Conservation (phyloP, 2,888 invertebrate genomes). For the Caenorhabditis japonica region DNA sequence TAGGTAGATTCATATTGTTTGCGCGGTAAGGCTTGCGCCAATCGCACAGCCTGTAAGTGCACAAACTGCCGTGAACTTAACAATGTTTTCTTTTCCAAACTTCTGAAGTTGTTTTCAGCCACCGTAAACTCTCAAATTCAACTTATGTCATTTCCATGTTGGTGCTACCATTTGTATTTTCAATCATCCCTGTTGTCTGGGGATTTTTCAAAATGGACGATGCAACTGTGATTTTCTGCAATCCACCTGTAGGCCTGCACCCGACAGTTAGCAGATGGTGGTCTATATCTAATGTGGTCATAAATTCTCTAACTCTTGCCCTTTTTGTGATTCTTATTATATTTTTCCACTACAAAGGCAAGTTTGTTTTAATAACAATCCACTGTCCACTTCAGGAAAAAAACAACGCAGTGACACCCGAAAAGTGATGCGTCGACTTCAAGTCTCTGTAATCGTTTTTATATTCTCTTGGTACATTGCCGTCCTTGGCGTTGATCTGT, state of each 20-base stretch:
- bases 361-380: neutral
- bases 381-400: conserved; percentile 7
- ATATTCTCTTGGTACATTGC: conserved; percentile 41
- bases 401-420: conserved; percentile 32
- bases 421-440: conserved; percentile 27
- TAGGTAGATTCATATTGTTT: neutral
- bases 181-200: conserved; percentile 15
- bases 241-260: conserved; percentile 43
- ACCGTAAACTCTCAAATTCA: conserved; percentile 8
- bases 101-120: conserved; percentile 29
- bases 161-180: conserved; percentile 15
- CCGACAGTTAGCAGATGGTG: conserved; percentile 33
- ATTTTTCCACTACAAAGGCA: conserved; percentile 24
- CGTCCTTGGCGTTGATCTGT: conserved; percentile 28
- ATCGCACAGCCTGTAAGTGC: too few relatives aligned
- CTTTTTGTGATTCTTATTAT: conserved; percentile 13
- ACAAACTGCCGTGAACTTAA: too few relatives aligned
- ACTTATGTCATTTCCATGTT: conserved; percentile 19
- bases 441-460: conserved; percentile 28
- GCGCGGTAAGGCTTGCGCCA: too few relatives aligned
- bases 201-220: conserved; percentile 36
- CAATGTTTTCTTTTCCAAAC: neutral
- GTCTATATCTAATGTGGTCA: conserved; percentile 30
- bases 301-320: conserved; percentile 9
- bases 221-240: conserved; percentile 31